A percentile compares a stretch with the other conserved stretches of the same genome.
phyloP scores from a whole-genome alignment of 2,797 vertebrate species.

The Champsocephalus esox region DNA sequence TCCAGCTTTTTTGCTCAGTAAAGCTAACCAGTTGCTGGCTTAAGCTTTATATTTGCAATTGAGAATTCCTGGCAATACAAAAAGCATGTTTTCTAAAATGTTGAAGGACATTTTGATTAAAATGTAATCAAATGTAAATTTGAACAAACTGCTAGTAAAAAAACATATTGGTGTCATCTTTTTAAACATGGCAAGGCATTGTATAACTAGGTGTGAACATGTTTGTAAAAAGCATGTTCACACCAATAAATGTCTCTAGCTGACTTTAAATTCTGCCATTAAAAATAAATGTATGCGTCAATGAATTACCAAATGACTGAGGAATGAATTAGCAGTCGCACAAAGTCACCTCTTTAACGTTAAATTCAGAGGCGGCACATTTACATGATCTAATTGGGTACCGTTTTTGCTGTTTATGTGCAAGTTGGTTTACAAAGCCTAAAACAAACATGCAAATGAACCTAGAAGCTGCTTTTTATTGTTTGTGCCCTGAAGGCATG shows the following conservation, averaged over 20 bases:
- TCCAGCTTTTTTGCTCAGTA: background rate
- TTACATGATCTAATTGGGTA: slow-evolving; percentile 52
- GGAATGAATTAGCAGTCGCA: slow-evolving; percentile 21
- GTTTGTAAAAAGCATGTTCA: background rate
- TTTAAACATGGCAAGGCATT: slow-evolving; percentile 12
- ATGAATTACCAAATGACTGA: slow-evolving; percentile 14
- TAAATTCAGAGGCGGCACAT: slow-evolving; percentile 35
- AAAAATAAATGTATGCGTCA: slow-evolving; percentile 11
- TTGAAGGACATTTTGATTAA: slow-evolving; percentile 21
- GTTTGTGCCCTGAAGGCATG: slow-evolving; percentile 53
- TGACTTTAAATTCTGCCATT: slow-evolving; percentile 12
- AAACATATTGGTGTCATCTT: slow-evolving; percentile 30
- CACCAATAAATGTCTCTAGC: background rate
- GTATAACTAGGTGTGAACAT: background rate
- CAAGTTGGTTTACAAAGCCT: slow-evolving; percentile 34
- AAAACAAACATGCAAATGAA: slow-evolving; percentile 68
- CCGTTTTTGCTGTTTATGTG: slow-evolving; percentile 47
- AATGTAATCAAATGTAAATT: slow-evolving; percentile 30
- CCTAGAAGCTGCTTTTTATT: slow-evolving; percentile 55
- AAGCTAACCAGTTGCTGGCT: slow-evolving; percentile 16
- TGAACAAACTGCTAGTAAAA: slow-evolving; percentile 33
- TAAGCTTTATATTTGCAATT: slow-evolving; percentile 12
- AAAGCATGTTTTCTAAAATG: slow-evolving; percentile 13
- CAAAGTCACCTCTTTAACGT: slow-evolving; percentile 42
- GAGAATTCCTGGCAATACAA: slow-evolving; percentile 13